Conservation (phyloP, 1,140 invertebrate genomes). For the Drosophila jambulina region DNA sequence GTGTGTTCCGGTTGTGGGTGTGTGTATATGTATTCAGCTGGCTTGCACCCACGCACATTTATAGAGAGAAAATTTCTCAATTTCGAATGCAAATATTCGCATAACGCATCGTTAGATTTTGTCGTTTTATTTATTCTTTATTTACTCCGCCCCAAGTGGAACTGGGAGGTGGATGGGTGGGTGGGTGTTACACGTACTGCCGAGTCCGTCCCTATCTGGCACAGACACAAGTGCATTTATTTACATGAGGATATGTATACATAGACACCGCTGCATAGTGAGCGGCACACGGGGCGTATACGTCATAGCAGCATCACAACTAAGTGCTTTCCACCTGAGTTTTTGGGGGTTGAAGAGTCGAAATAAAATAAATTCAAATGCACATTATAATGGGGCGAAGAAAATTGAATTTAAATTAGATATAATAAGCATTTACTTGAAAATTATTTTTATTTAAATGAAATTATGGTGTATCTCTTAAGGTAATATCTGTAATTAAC, state of each 20-base stretch:
- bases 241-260: constrained; percentile 5
- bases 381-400: not conserved
- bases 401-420: not conserved
- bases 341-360: constrained; percentile 1
- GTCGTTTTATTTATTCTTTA: constrained; percentile 43
- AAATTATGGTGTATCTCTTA: not conserved
- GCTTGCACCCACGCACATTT: constrained; percentile 44
- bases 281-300: constrained; percentile 56
- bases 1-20: constrained; percentile 1
- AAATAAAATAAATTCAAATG: constrained; percentile 11
- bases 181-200: not conserved
- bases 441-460: not conserved
- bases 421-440: not conserved
- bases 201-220: not conserved
- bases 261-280: constrained; percentile 23
- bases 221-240: constrained; percentile 24
- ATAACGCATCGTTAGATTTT: constrained; percentile 71
- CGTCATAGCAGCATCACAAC: constrained; percentile 47
- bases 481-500: not conserved
- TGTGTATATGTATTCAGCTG: constrained; percentile 12
- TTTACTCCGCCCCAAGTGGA: constrained; percentile 15
- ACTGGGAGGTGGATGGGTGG: not conserved
- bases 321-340: constrained; percentile 17
- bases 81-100: constrained; percentile 77
- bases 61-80: constrained; percentile 63